Percentiles rank a stretch among this genome's conserved stretches.
phyloP scores from a whole-genome alignment of 2,888 invertebrate species.

The Apotomis capreana region DNA sequence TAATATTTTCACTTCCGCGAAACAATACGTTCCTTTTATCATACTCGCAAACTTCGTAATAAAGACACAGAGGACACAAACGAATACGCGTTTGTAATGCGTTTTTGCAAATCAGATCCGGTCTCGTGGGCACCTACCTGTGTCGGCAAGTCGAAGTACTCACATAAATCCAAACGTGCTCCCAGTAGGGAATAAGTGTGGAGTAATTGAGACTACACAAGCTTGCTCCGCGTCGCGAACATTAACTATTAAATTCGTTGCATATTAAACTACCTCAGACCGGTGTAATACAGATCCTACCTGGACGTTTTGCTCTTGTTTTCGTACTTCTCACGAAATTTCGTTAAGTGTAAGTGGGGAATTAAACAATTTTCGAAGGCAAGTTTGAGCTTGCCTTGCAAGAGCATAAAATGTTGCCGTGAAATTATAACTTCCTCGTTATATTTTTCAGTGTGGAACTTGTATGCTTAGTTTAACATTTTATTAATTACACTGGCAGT shows the following conservation, averaged over 20 bases:
- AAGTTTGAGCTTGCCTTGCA: slow-evolving; percentile 1
- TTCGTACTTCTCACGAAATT: slow-evolving; percentile 45
- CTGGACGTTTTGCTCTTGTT: slow-evolving; percentile 58
- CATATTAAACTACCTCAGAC: slow-evolving; percentile 79
- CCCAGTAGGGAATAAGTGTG: slow-evolving; percentile 74
- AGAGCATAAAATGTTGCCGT: neutral
- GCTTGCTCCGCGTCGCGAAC: slow-evolving; percentile 71
- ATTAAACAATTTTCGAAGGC: slow-evolving; percentile 7
- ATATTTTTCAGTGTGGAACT: neutral
- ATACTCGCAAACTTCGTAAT: slow-evolving; percentile 37
- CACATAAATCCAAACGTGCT: slow-evolving; percentile 72
- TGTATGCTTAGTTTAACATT: neutral
- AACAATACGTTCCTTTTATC: slow-evolving; percentile 38
- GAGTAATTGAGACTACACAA: slow-evolving; percentile 78
- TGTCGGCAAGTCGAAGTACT: slow-evolving; percentile 69
- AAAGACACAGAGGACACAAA: slow-evolving; percentile 40
- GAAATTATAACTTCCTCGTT: neutral
- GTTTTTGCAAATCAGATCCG: slow-evolving; percentile 59
- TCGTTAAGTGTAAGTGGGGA: slow-evolving; percentile 22
- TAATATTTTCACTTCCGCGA: slow-evolving; percentile 34
- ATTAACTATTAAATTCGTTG: slow-evolving; percentile 84
- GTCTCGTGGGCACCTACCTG: slow-evolving; percentile 59
- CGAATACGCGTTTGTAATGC: slow-evolving; percentile 43
- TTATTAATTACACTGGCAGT: neutral
- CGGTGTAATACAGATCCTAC: slow-evolving; percentile 68